Evolutionary conservation across 2,113 vertebrate species (phyloP), one percentile per base, ranked within the genome.

Genomic region (Rhea pennata): DNA sequence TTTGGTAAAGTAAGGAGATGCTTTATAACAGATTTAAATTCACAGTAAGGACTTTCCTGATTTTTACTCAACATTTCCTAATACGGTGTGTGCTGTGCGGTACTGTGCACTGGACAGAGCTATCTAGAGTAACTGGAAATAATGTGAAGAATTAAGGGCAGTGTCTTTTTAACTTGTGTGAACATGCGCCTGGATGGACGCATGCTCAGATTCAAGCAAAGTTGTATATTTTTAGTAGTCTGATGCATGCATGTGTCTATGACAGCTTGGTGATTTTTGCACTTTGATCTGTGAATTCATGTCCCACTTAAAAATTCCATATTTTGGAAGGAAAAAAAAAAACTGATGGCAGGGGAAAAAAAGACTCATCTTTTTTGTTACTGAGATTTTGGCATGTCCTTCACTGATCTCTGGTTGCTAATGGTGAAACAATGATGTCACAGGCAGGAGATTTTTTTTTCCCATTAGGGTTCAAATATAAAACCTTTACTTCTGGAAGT

Each of bases 241-340:
- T 78, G 88, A 81, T 39, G 83, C 66, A 44, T 95, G 84, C 92
- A 72, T 93, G 90, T 88, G 70, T 90, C 58, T 97, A 14, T 78
- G 83, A 96, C 95, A 96, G 96, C 86, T 95, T 96, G 95, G 92
- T 93, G 92, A 96, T 96, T 96, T 96, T 96, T 97, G 86, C 86
- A 95, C 91, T 96, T 96, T 95, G 88, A 92, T 96, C 86, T 95
- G 96, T 6, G 80, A 94, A 95, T 96, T 94, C 92, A 89, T 87
- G 80, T 77, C 86, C 88, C 86, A 67, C 83, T 94, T 94, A 93
- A 93, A 93, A 90, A 93, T 85, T 96, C 70, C 15, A 0, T 79
- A 40, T 89, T 95, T 96, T 87, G 73, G 73, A 94, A 87, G 40
- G 73, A n/a, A 88, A 88, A 92, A 84, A 84, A 88, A 71, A 1